Conservation (phyloP, 1,140 invertebrate species). For the Onthophagus taurus region DNA sequence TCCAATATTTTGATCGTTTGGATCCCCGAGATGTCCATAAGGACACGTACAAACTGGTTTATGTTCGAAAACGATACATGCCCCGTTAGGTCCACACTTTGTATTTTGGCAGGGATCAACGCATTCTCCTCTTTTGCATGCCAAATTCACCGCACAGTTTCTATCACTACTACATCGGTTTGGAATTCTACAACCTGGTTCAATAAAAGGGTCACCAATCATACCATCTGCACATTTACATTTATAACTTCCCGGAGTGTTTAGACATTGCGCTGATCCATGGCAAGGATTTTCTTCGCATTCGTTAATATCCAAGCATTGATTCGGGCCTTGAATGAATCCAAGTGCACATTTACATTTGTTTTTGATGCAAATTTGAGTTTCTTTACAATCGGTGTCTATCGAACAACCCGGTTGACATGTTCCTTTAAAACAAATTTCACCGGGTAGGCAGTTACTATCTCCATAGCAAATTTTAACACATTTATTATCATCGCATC, state of each 20-base stretch:
- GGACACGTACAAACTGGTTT: slow-evolving; percentile 61
- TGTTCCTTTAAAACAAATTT: slow-evolving; percentile 70
- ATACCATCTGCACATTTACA: slow-evolving; percentile 68
- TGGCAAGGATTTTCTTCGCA: slow-evolving; percentile 74
- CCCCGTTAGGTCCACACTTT: slow-evolving; percentile 61
- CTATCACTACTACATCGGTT: slow-evolving; percentile 58
- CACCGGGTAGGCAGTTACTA: slow-evolving; percentile 78
- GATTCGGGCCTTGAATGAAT: slow-evolving; percentile 55
- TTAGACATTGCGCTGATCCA: slow-evolving; percentile 64
- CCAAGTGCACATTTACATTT: slow-evolving; percentile 70
- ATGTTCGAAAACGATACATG: slow-evolving; percentile 64
- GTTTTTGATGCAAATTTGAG: slow-evolving; percentile 69
- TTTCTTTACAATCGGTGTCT: slow-evolving; percentile 67
- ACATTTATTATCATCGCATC: slow-evolving; percentile 68
- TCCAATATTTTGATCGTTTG: slow-evolving; percentile 57
- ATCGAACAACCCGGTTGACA: slow-evolving; percentile 75
- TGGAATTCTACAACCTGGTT: slow-evolving; percentile 59
- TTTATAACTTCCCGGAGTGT: slow-evolving; percentile 68
- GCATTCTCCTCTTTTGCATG: slow-evolving; percentile 64
- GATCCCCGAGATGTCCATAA: slow-evolving; percentile 69
- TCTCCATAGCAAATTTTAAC: slow-evolving; percentile 80
- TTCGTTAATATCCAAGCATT: slow-evolving; percentile 70
- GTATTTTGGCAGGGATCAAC: slow-evolving; percentile 61
- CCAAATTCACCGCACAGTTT: slow-evolving; percentile 61
- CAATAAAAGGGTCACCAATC: slow-evolving; percentile 66